Percentiles rank a stretch among this genome's conserved stretches.
Conservation (phyloP, 1,140 invertebrate genomes). For the Gyrodactylus bullatarudis region DNA sequence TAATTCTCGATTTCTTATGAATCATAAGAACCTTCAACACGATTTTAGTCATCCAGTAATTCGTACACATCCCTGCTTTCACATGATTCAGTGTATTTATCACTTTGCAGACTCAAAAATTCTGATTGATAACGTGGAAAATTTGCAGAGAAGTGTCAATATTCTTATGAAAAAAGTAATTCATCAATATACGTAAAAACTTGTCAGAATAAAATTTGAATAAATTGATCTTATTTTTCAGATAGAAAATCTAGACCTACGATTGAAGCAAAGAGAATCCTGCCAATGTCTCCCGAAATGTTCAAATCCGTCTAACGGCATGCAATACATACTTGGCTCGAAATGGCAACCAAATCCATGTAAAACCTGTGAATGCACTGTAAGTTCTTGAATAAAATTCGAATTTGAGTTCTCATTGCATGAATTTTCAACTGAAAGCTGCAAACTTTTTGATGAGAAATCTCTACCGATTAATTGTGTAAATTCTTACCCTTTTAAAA, state of each 20-base stretch:
- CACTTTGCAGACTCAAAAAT: too few species aligned
- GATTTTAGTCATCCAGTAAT: too few species aligned
- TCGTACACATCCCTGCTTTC: too few species aligned
- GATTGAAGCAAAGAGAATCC: neutral
- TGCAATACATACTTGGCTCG: neutral
- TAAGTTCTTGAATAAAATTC: too few species aligned
- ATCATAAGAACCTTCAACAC: too few species aligned
- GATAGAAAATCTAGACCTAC: neutral
- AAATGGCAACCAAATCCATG: neutral
- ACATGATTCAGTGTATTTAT: too few species aligned
- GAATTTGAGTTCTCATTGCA: too few species aligned
- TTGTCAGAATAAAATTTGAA: neutral
- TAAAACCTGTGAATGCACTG: neutral
- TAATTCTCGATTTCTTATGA: too few species aligned
- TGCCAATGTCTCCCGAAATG: neutral
- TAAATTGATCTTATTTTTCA: neutral
- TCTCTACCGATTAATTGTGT: neutral
- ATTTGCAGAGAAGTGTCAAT: neutral
- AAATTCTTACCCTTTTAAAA: neutral
- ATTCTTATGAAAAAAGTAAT: neutral
- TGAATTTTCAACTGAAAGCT: neutral
- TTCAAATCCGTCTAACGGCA: neutral
- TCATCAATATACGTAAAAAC: neutral
- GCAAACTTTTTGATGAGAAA: neutral
- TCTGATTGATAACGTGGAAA: neutral